phyloP scores from a whole-genome alignment of 2,113 vertebrate genomes.

The Ifrita kowaldi region DNA sequence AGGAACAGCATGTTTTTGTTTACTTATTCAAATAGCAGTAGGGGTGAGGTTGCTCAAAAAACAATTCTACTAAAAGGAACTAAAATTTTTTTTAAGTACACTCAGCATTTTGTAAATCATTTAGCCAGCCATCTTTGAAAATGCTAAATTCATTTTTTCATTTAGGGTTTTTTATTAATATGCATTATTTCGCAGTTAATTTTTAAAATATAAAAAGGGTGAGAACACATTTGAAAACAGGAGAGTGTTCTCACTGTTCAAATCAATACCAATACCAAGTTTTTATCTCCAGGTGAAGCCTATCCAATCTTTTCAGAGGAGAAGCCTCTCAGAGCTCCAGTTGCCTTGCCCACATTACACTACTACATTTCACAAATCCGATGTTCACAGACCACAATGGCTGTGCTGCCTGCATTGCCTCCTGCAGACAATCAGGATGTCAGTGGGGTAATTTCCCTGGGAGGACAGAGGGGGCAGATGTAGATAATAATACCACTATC shows the following conservation, averaged over 20 bases:
- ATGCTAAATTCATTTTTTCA: neutral
- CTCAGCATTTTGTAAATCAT: neutral
- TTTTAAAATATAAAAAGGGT: neutral
- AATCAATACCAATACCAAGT: neutral
- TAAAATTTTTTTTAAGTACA: neutral
- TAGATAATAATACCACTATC: neutral
- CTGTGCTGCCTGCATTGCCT: neutral
- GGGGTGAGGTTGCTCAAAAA: neutral
- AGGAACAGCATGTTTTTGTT: constrained; percentile 39
- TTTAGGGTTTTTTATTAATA: neutral
- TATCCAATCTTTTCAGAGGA: neutral
- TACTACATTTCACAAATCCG: neutral
- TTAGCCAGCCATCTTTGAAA: neutral
- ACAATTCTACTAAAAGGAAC: neutral
- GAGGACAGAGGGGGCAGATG: neutral
- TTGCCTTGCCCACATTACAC: neutral
- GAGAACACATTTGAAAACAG: neutral
- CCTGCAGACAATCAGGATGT: neutral
- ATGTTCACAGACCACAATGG: too few relatives aligned
- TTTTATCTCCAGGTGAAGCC: neutral
- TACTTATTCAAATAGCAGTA: constrained; percentile 38
- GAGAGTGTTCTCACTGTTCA: neutral
- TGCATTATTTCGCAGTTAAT: neutral
- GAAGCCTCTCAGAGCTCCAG: neutral
- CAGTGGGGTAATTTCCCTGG: neutral